phyloP scores from a whole-genome alignment of 2,797 vertebrate genomes.

The Epinephelus malabaricus region DNA sequence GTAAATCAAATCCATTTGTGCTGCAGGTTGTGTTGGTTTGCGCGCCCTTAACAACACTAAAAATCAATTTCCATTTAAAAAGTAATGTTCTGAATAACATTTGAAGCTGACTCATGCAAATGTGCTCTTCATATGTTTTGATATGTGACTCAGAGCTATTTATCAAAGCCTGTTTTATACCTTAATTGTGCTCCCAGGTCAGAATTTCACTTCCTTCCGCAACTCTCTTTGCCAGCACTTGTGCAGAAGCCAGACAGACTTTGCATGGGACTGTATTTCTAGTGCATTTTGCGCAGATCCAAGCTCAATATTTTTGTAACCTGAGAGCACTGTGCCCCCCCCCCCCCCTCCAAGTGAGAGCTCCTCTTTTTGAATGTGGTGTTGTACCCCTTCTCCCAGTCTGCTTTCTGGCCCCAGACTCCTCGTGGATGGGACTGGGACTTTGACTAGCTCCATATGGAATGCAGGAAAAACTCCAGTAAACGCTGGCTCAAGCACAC shows the following conservation, averaged over 20 bases:
- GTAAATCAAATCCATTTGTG: constrained; percentile 59
- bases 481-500: constrained; percentile 83
- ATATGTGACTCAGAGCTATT: constrained; percentile 58
- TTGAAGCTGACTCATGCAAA: constrained; percentile 56
- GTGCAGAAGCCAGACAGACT: constrained; percentile 52
- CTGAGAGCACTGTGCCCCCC: constrained; percentile 60
- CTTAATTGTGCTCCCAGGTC: constrained; percentile 64
- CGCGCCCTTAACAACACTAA: background rate
- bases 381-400: constrained; percentile 68
- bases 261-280: constrained; percentile 66
- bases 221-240: constrained; percentile 58
- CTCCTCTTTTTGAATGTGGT: constrained; percentile 71
- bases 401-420: constrained; percentile 76
- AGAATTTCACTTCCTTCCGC: constrained; percentile 75
- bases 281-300: constrained; percentile 74
- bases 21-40: constrained; percentile 33
- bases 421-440: constrained; percentile 77
- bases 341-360: constrained; percentile 53
- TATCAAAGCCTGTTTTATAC: constrained; percentile 62
- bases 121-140: constrained; percentile 51
- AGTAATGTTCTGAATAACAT: constrained; percentile 25
- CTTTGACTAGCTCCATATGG: constrained; percentile 88
- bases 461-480: constrained; percentile 87
- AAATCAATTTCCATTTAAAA: constrained; percentile 38
- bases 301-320: constrained; percentile 87